Base-by-base conservation (phyloP, 2,888 invertebrate species). In the Cordilura impudica region DNA sequence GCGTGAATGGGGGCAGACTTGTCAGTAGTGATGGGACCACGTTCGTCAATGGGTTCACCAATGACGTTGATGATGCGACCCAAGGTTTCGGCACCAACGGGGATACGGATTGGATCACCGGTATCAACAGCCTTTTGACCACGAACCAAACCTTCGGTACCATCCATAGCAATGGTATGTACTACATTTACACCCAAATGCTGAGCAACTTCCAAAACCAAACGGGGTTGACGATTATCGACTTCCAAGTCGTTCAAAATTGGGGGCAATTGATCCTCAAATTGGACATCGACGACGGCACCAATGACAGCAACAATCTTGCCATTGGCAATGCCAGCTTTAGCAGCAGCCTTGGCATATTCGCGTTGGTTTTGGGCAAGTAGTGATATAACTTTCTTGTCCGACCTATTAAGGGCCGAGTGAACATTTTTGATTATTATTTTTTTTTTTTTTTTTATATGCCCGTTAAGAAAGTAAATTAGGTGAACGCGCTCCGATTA, bases 221-320 rank as follows among this genome's bases (percentile, higher is more conserved):
- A 92, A 84, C 92, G 88, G 2, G 97, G 95, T 65, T 91, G 92
- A 88, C 95, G 94, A 87, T 95, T 94, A 86, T 94, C 92, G 0
- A 98, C 98, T 90, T 98, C 97, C 81, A 98, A 91, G 45, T 98
- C 97, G 90, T 98, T 98, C 82, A 98, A 92, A 88, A 98, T 98
- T 12, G 96, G 96, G 43, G 98, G 98, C 65, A 98, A 91, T 19
- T 93, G 91, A 81, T 94, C 94, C 51, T 97, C 97, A 87, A 98
- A 98, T 89, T 97, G 97, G 0, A 97, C 97, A 89, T 98, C 98
- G 53, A 98, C 98, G 81, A 98, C 98, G 85, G 98, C 98, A 91
- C 98, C 98, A 88, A 98, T 98, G 73, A 98, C 97, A 85, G 96
- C 97, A 45, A 97, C 97, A 82, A 98, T 82, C 66, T 75, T 85